Evolutionary conservation across 2,888 invertebrate genomes (phyloP).

Genomic region (Sphaerophoria rueppellii): DNA sequence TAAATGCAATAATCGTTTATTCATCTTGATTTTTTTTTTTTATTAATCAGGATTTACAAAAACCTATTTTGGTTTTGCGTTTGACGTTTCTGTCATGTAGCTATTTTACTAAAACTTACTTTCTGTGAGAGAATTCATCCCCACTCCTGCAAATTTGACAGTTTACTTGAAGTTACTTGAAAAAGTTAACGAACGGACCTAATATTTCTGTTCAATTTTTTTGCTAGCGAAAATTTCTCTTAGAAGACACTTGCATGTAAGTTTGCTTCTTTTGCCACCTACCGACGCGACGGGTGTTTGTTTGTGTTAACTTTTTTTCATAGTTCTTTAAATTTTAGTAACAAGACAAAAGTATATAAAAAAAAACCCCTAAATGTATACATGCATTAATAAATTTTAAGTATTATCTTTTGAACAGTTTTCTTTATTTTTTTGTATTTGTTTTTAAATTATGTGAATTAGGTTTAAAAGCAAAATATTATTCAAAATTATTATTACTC

Average conservation of each 20-base stretch:
- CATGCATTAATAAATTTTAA: slow-evolving; percentile 67
- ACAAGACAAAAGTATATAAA: slow-evolving; percentile 57
- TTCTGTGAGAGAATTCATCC: no score
- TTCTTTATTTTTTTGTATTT: slow-evolving; percentile 31
- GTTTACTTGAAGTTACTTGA: no score
- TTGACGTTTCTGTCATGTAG: no score
- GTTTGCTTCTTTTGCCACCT: slow-evolving; percentile 3
- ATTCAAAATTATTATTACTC: slow-evolving; percentile 54
- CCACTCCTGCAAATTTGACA: no score
- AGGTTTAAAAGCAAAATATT: slow-evolving; percentile 56
- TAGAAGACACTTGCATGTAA: slow-evolving; percentile 59
- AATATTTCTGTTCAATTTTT: slow-evolving; percentile 50
- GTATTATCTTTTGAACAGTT: slow-evolving; percentile 67
- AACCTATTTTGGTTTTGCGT: no score
- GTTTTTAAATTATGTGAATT: slow-evolving; percentile 66
- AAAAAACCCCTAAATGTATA: slow-evolving; percentile 64
- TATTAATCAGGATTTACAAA: no score
- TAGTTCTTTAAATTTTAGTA: slow-evolving; percentile 38
- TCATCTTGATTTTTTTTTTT: no score
- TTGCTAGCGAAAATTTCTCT: slow-evolving; percentile 24
- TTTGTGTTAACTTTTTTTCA: slow-evolving; percentile 43
- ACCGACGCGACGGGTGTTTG: slow-evolving; percentile 33
- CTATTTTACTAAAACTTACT: no score
- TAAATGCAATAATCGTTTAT: no score
- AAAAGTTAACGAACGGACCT: no score